Conservation (phyloP, 2,113 vertebrate genomes). For the Chloroceryle aenea region DNA sequence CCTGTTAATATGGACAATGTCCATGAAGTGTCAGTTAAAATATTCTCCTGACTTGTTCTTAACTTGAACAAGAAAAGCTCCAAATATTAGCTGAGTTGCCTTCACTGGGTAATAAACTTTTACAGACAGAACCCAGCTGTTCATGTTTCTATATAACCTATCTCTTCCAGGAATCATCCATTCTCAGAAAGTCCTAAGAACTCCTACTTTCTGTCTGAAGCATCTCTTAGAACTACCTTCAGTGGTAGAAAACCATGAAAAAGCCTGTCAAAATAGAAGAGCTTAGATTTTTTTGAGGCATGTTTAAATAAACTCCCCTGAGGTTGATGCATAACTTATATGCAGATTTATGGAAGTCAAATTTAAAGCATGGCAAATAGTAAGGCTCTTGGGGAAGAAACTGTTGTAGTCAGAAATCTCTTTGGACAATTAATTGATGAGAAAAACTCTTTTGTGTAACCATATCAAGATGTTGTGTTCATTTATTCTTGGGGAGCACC, state of each 20-base stretch:
- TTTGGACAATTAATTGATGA: not conserved
- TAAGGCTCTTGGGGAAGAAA: not conserved
- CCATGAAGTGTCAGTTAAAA: not conserved
- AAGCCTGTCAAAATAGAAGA: not conserved
- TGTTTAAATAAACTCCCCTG: not conserved
- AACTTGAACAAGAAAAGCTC: not conserved
- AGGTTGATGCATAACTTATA: not conserved
- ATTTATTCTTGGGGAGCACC: not conserved
- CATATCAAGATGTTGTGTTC: not conserved
- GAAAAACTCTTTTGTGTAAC: not conserved
- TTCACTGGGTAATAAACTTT: not conserved
- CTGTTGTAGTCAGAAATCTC: not conserved
- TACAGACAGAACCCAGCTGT: not conserved
- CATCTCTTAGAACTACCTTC: not conserved
- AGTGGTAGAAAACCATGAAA: not conserved
- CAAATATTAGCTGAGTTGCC: not conserved
- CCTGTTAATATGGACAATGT: not conserved
- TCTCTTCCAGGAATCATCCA: not conserved
- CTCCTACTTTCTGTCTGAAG: not conserved
- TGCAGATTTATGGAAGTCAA: not conserved
- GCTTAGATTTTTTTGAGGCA: not conserved
- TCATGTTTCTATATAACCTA: not conserved
- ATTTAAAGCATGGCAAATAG: not conserved
- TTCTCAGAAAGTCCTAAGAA: not conserved
- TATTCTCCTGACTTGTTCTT: not conserved